Conservation (phyloP, 2,113 vertebrate genomes). For the Apaloderma vittatum region DNA sequence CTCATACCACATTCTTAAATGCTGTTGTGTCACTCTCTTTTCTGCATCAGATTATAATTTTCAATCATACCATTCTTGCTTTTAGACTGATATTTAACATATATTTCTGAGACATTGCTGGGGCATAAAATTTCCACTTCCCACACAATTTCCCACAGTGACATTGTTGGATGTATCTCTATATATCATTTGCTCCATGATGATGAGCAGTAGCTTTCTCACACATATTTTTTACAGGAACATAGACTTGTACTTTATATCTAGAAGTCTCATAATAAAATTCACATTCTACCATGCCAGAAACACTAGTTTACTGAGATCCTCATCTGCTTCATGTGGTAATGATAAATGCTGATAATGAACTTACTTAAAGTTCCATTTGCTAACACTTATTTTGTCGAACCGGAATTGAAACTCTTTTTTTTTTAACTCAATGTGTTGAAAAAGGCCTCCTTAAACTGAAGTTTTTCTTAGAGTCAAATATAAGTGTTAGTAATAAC, state of each 20-base stretch:
- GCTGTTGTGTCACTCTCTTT: not conserved
- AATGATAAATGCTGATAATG: not conserved
- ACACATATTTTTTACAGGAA: not conserved
- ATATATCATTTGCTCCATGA: not conserved
- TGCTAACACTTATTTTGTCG: not conserved
- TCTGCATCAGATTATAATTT: not conserved
- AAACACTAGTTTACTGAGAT: not conserved
- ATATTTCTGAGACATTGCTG: not conserved
- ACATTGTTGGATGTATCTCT: not conserved
- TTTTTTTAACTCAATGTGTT: not conserved
- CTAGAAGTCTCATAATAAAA: not conserved
- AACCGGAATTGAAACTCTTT: not conserved
- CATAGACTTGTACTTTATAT: not conserved
- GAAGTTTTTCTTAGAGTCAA: not conserved
- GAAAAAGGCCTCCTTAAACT: not conserved
- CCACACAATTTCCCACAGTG: not conserved
- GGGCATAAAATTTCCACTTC: not conserved
- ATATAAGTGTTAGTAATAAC: not conserved
- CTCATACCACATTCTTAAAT: not conserved
- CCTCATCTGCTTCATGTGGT: not conserved
- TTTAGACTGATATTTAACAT: not conserved
- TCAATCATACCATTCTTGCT: not conserved
- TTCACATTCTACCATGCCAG: not conserved
- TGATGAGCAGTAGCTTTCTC: not conserved
- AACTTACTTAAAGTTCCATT: not conserved